Base-by-base conservation (phyloP, 1,140 invertebrate genomes). In the Batillaria attramentaria region DNA sequence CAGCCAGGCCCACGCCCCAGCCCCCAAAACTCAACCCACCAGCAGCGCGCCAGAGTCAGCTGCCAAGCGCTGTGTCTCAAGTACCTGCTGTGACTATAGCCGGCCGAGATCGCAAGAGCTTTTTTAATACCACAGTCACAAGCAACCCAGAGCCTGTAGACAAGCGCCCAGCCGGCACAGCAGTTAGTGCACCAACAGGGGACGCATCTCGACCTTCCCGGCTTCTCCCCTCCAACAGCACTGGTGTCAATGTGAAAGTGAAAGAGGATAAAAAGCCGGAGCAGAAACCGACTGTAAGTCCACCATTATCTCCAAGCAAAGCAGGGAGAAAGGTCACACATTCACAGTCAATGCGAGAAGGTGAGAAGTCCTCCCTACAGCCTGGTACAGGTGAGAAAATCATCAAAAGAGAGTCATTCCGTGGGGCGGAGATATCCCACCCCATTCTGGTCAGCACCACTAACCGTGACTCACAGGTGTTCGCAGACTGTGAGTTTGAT, bases 401-500 rank as follows among this genome's bases (percentile, higher is more conserved):
- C 18, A 65, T 80, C 0, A 85, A 82, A 54, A 43, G 82, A 72
- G 66, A 79, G 66, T 80, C 81, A 18, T 80, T 81, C 62, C 60
- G 77, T 28, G 79, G 79, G 2, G 72, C 84, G 5, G 77, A 82
- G 46, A 85, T 85, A 10, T 85, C 84, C 37, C 77, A 77, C 24
- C 84, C 84, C 33, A 78, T 85, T 18, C 72, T 85, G 10, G 54
- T 81, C 8, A 84, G 84, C 50, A 85, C 82, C 4, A 85, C 84
- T 2, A 85, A 84, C 72, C 77, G 84, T 18, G 79, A 82, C 39
- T 85, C 84, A 20, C 57, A 80, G 39, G 82, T 83, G 18, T 79
- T 85, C 46, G 77, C 79, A 33, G 81, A 84, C 65, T 75, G 72
- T 57, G 73, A 81, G 31, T 37, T 80, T 28, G 75, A 80, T 69